phyloP scores from a whole-genome alignment of 2,113 vertebrate species.

The Dryoscopus gambensis region DNA sequence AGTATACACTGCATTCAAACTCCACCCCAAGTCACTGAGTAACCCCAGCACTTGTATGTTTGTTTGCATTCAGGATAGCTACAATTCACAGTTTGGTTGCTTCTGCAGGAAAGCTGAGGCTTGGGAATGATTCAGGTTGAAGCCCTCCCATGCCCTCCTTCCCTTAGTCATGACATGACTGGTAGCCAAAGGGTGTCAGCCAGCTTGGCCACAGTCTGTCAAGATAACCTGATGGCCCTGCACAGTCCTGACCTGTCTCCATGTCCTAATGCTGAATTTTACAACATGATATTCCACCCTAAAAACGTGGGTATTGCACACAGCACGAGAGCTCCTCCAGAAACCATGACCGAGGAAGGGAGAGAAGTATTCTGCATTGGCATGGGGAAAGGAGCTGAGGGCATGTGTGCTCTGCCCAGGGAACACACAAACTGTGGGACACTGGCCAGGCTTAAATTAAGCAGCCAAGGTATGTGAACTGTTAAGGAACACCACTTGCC shows the following conservation, averaged over 20 bases:
- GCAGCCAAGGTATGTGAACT: background rate
- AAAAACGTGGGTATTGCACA: background rate
- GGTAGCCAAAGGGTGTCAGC: background rate
- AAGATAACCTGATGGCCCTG: background rate
- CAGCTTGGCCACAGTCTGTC: background rate
- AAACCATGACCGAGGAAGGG: background rate
- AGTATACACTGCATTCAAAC: background rate
- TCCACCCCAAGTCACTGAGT: background rate
- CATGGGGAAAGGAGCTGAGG: background rate
- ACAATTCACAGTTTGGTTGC: background rate
- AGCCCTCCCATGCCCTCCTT: background rate
- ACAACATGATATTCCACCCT: background rate
- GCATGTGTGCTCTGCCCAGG: background rate
- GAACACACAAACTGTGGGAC: background rate
- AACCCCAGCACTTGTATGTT: background rate
- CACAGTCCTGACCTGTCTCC: background rate
- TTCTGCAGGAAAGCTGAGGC: background rate
- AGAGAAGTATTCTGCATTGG: background rate
- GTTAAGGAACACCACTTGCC: background rate
- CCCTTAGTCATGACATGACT: accelerated
- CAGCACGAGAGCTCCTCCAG: background rate
- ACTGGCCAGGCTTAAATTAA: background rate
- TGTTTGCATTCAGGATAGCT: background rate
- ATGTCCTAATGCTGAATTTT: background rate
- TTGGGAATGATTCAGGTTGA: background rate